Evolutionary conservation across 1,140 invertebrate species (phyloP).

Genomic region (Drosophila orena): DNA sequence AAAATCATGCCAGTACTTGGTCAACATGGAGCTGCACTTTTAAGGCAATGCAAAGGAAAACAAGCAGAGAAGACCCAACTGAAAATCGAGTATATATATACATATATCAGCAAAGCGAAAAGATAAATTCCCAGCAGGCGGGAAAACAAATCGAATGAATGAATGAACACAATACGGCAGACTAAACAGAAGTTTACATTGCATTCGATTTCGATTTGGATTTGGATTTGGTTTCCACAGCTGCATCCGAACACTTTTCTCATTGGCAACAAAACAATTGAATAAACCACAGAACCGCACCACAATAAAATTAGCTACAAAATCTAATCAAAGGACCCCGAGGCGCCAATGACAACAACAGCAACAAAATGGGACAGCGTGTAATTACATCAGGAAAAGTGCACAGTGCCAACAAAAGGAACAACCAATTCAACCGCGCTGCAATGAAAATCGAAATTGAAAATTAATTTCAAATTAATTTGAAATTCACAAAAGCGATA

Average conservation of each 20-base stretch:
- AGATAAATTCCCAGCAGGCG: constrained; percentile 17
- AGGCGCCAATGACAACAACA: constrained; percentile 60
- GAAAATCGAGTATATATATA: neutral
- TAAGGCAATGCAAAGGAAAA: neutral
- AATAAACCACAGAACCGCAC: constrained; percentile 54
- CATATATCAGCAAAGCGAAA: neutral
- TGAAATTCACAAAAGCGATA: constrained; percentile 74
- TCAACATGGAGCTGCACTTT: constrained; percentile 35
- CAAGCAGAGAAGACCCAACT: neutral
- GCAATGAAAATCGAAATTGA: constrained; percentile 68
- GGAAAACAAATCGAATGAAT: constrained; percentile 23
- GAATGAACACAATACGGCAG: constrained; percentile 11
- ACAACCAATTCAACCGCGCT: constrained; percentile 34
- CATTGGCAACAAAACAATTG: constrained; percentile 41
- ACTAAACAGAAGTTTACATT: constrained; percentile 26
- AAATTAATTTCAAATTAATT: constrained; percentile 82
- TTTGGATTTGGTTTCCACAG: constrained; percentile 7
- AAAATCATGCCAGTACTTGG: constrained; percentile 6
- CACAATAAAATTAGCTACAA: constrained; percentile 73
- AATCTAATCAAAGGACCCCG: constrained; percentile 76
- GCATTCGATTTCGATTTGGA: constrained; percentile 29
- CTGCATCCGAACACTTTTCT: constrained; percentile 15
- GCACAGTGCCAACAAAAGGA: constrained; percentile 20
- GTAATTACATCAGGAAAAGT: constrained; percentile 60
- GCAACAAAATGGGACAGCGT: constrained; percentile 40